Evolutionary conservation across 53 echinoderm and acorn worm species (phyloP).

Genomic region (Temnopleurus reevesii): DNA sequence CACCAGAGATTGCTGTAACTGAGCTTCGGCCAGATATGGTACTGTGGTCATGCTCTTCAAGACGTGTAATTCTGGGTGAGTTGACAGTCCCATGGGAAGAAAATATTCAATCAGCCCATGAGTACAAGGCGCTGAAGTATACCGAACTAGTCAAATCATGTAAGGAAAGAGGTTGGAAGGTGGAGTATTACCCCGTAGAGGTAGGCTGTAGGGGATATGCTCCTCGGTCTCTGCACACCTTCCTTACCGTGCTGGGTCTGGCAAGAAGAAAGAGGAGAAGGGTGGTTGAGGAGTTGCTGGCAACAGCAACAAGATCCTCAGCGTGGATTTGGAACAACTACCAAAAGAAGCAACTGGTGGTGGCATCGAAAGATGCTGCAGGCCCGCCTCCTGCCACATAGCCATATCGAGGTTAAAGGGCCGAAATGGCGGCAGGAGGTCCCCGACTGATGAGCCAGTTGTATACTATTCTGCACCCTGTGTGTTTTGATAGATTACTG

Average conservation of each 20-base stretch:
- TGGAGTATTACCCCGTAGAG: not conserved
- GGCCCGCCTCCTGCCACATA: not conserved
- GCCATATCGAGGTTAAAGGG: constrained; percentile 11
- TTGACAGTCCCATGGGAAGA: constrained; percentile 15
- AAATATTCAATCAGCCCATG: not conserved
- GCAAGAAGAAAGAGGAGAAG: not conserved
- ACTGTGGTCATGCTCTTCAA: not conserved
- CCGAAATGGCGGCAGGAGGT: constrained; percentile 1
- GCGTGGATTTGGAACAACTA: not conserved
- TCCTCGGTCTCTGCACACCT: not conserved
- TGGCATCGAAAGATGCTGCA: not conserved
- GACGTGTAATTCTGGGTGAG: not conserved
- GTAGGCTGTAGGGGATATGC: constrained; percentile 1
- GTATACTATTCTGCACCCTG: no score
- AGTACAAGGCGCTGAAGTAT: not conserved
- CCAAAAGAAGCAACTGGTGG: not conserved
- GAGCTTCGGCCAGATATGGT: not conserved
- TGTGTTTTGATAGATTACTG: no score
- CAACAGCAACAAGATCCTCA: not conserved
- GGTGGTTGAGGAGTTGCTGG: not conserved
- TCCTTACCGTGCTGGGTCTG: not conserved
- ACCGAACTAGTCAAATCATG: not conserved
- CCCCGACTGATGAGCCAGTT: not conserved
- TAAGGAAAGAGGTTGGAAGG: constrained; percentile 3
- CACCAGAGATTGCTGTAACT: not conserved